Base-by-base conservation (phyloP, 2,113 vertebrate species). In the Hirundichthys speculiger region DNA sequence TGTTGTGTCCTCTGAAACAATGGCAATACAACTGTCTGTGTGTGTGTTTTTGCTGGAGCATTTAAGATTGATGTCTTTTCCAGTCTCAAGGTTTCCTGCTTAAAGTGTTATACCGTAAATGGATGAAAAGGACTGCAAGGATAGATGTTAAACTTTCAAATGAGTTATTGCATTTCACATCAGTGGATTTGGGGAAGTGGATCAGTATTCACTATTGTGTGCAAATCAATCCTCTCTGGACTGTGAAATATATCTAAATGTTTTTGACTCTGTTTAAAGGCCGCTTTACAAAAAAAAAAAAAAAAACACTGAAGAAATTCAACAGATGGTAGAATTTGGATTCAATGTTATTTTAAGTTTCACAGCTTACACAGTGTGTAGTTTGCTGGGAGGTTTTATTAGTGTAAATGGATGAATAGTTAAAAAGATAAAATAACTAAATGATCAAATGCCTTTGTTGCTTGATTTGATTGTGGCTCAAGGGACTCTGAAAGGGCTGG, bases 81-180 rank as follows among this genome's bases (percentile, higher is more conserved):
- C 82, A 85, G 80, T 18, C 5, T 63, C 25, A 50, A 13, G 14
- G 25, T 65, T 73, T 80, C 75, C 78, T 80, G 56, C 19, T 16
- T 53, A 15, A 47, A 21, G 39, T 56, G 25, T 20, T n/a, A n/a
- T n/a, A n/a, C n/a, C n/a, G 24, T 3, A 41, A 68, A 25, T 25
- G 50, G 3, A 21, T 61, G 46, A 34, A 48, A 15, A 43, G 55
- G 18, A 55, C 49, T 52, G 18, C 4, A 53, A 14, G 57, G 24
- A 65, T 22, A 58, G 15, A 34, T 49, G 15, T 21, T 40, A 19
- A 57, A 54, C 25, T n/a, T 54, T 41, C 47, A 3, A 64, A 42
- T 45, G 42, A 69, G 13, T 58, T 5, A 42, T 22, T 22, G n/a
- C 16, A n/a, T 6, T 41, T 50, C 10, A 50, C 16, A 63, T 42